Evolutionary conservation across 2,113 vertebrate genomes (phyloP), one percentile per base, ranked within the genome.

Genomic region (Nipponia nippon): DNA sequence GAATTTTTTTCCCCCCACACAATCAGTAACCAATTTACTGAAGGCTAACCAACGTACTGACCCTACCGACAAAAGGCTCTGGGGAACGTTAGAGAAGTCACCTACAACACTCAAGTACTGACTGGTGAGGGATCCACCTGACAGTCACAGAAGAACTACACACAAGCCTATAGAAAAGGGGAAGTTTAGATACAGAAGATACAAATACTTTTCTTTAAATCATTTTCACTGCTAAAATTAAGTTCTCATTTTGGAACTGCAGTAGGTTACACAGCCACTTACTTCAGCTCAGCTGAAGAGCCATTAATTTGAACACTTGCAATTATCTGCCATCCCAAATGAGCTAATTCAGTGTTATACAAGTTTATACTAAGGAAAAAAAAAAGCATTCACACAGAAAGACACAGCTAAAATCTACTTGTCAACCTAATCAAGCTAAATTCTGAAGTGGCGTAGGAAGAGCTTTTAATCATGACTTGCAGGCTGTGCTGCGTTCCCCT

Each of bases 381-480:
- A 62, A 91, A 81, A 17, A 5, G 10, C 55, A 70, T 42, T 91
- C 58, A 61, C 77, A 87, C 17, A 90, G 62, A 87, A 95, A 95
- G 78, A 85, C 56, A 75, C 32, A 80, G 92, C 78, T 91, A 88
- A 95, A 90, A 85, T 83, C 82, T 88, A 83, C 78, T 70, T 95
- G 96, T 90, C 96, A 96, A 85, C 85, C 85, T 92, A 94, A 96
- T 93, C 87, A 93, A 95, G 90, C 93, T 89, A 50, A 94, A 86
- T 95, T 94, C 90, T 96, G 89, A 92, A 90, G 79, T 77, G 75
- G 95, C 85, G 85, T 94, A 83, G 96, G 95, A 96, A 95, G 95
- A 87, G 90, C 78, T 88, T 94, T 96, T 94, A 95, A 96, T 95
- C 66, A 32, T 56, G 84, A 77, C 75, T 90, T 50, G 71, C 87